phyloP scores from a whole-genome alignment of 2,888 invertebrate species.

The Deilephila elpenor region DNA sequence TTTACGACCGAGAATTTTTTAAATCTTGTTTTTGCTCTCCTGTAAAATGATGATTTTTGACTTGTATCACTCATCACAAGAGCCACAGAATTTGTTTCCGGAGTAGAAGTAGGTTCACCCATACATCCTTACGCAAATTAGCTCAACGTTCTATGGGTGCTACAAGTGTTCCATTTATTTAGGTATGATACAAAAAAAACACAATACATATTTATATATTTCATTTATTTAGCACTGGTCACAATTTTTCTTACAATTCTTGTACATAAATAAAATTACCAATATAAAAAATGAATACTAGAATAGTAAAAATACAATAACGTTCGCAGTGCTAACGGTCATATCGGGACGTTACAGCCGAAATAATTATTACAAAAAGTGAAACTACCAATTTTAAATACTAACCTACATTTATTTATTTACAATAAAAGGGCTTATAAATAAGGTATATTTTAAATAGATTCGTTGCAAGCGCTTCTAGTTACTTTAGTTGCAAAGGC shows the following conservation, averaged over 20 bases:
- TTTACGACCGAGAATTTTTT: too few relatives aligned
- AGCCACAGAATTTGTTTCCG: too few relatives aligned
- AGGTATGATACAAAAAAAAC: conserved; percentile 37
- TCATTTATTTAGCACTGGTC: conserved; percentile 74
- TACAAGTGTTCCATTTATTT: conserved; percentile 11
- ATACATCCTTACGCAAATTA: background rate
- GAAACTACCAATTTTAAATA: conserved; percentile 81
- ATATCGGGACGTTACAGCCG: conserved; percentile 56
- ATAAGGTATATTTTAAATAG: conserved; percentile 69
- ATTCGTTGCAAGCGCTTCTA: conserved; percentile 68
- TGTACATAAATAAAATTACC: conserved; percentile 58
- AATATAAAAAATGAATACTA: conserved; percentile 48
- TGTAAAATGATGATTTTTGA: too few relatives aligned
- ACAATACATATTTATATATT: conserved; percentile 55
- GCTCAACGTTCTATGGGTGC: too few relatives aligned
- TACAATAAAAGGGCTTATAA: conserved; percentile 76
- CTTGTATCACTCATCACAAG: too few relatives aligned
- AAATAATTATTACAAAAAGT: conserved; percentile 60
- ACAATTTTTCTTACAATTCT: conserved; percentile 52
- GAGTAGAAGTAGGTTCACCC: too few relatives aligned
- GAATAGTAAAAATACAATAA: conserved; percentile 42
- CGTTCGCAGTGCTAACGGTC: conserved; percentile 53
- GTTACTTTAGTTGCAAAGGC: conserved; percentile 58
- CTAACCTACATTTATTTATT: conserved; percentile 81
- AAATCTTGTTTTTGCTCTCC: too few relatives aligned